Evolutionary conservation across 2,888 invertebrate genomes (phyloP), one percentile per base, ranked within the genome.

Genomic region (Callinectes sapidus): DNA sequence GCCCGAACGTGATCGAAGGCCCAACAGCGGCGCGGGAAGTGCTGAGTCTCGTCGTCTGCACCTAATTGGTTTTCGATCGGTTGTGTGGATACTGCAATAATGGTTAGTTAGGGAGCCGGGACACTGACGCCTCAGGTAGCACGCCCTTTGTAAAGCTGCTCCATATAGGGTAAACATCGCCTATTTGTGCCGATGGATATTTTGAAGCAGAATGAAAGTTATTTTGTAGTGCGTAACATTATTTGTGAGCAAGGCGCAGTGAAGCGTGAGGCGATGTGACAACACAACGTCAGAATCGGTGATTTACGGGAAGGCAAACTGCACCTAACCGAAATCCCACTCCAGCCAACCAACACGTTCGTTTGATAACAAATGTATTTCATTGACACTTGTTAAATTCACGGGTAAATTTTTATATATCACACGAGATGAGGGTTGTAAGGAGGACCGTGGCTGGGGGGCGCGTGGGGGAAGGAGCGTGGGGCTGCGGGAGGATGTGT

Each of bases 11-110:
- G 90, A 90, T 86, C 35, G 35, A 39, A 86, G 86, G 28, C 39
- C 85, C 90, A 85, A 90, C 85, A 90, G 85, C 28, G 35, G 39
- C 55, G 23, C 90, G 55, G 77, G 42, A 32, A n/a, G 39, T 66
- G 90, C 90, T 90, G 90, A 90, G 90, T 90, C 61, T 35, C 86
- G 90, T 81, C 55, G 48, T 28, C 61, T 55, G n/a, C 35, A n/a
- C 55, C 90, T 90, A 90, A 90, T 90, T 90, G 90, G 86, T 86
- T 90, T 90, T 86, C 90, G 61, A 61, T 86, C 86, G 86, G 86
- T 86, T 86, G 86, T 90, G 90, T 90, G 86, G 86, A 90, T 32
- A 61, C 90, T 90, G 90, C 90, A 86, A 90, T 90, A 86, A 90
- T 86, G 90, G 90, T 86, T 90, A 66, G 86, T 86, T 90, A 86